A percentile compares a stretch with the other conserved stretches of the same genome.
Evolutionary conservation across 2,113 vertebrate species (phyloP).

Genomic region (Alaudala cheleensis): DNA sequence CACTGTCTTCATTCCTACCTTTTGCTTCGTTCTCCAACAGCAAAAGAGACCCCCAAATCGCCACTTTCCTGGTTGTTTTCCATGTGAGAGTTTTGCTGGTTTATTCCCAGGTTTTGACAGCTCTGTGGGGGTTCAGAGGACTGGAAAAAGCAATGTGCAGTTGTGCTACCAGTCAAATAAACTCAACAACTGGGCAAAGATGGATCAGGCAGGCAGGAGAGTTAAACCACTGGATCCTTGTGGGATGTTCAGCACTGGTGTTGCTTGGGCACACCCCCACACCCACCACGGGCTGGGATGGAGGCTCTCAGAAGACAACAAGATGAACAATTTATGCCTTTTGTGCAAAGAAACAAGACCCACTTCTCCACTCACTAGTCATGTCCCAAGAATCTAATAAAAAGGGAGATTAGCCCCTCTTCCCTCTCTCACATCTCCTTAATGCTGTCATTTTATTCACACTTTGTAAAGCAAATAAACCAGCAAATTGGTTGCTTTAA

Average conservation of each 20-base stretch:
- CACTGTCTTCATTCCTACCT: background rate
- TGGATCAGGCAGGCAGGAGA: background rate
- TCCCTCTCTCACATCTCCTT: conserved; percentile 41
- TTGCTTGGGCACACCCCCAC: background rate
- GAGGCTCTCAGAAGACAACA: background rate
- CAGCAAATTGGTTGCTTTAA: conserved; percentile 72
- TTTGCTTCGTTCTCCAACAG: background rate
- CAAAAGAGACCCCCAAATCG: background rate
- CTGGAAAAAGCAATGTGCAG: background rate
- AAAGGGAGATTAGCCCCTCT: conserved; percentile 61
- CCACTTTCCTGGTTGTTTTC: background rate
- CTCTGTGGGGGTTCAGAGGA: background rate
- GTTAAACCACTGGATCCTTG: background rate
- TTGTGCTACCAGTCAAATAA: background rate
- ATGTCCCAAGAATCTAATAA: conserved; percentile 49
- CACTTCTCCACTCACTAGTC: background rate
- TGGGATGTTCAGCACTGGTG: fast-evolving
- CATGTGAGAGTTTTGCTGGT: background rate
- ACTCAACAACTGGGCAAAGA: background rate
- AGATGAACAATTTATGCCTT: background rate
- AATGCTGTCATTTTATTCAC: conserved; percentile 65
- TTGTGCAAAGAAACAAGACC: background rate
- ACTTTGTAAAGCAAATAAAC: conserved; percentile 71
- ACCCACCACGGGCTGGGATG: background rate
- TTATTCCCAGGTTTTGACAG: background rate